These are phyloP conservation scores for Candidula unifasciata DNA, from an alignment of 2,888 invertebrate genomes.

Conservation along the genomic window DNA sequence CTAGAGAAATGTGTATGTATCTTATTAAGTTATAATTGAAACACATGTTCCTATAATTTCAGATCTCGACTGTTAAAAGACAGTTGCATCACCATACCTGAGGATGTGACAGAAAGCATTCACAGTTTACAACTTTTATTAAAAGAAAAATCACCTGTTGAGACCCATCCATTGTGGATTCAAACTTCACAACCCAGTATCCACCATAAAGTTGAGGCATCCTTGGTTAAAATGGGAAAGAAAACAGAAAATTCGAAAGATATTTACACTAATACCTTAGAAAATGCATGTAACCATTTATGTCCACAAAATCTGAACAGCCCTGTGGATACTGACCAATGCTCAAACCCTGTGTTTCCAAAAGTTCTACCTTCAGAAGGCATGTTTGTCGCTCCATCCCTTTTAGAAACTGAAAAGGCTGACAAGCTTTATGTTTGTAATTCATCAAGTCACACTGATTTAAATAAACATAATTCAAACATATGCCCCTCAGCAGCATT, in stretches of 20 bases:
- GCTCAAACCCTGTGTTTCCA: neutral
- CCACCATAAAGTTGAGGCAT: neutral
- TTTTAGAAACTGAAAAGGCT: neutral
- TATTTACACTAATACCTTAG: neutral
- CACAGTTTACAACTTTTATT: neutral
- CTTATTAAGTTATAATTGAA: neutral
- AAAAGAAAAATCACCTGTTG: neutral
- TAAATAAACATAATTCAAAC: constrained; percentile 6
- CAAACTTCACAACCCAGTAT: neutral
- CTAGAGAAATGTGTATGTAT: neutral
- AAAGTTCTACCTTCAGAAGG: neutral
- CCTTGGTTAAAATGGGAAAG: neutral
- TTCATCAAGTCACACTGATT: neutral
- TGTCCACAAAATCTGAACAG: neutral
- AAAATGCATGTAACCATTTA: neutral
- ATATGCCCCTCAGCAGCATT: constrained; percentile 11
- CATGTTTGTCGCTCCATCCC: neutral
- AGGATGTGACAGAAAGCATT: neutral
- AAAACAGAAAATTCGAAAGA: neutral
- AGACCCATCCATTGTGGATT: neutral
- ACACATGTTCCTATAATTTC: constrained; percentile 21
- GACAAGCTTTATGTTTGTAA: neutral
- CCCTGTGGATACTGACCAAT: neutral
- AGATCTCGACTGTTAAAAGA: constrained; percentile 9
- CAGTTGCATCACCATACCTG: neutral